Conservation (phyloP, 2,113 vertebrate species). For the Dicrurus megarhynchus region DNA sequence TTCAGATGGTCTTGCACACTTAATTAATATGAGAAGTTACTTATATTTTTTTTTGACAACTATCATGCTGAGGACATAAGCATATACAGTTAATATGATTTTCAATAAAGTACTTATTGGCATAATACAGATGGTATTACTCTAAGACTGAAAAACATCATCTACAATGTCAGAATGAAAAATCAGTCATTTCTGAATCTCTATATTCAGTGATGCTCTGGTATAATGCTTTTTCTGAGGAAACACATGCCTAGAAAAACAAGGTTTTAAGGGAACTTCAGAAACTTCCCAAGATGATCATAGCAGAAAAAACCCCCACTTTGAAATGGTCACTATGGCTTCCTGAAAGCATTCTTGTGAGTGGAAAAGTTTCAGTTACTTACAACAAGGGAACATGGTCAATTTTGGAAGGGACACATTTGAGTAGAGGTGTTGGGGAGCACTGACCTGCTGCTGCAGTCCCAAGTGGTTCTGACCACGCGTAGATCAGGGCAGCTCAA, state of each 20-base stretch:
- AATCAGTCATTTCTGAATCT: not conserved
- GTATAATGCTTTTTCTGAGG: not conserved
- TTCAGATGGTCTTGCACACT: not conserved
- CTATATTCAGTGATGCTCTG: not conserved
- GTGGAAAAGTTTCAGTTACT: not conserved
- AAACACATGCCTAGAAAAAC: not conserved
- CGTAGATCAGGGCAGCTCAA: not conserved
- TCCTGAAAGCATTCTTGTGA: not conserved
- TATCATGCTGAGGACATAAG: not conserved
- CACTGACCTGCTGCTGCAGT: not conserved
- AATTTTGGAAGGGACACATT: not conserved
- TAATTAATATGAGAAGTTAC: not conserved
- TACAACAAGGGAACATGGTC: not conserved
- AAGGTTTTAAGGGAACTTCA: not conserved
- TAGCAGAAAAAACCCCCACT: not conserved
- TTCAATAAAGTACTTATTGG: not conserved
- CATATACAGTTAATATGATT: not conserved
- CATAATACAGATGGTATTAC: not conserved
- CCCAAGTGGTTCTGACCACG: rapidly evolving
- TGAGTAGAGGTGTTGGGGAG: not conserved
- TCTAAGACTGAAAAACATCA: not conserved
- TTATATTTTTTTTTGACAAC: not conserved
- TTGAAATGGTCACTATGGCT: not conserved
- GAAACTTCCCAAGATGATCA: not conserved
- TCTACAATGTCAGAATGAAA: not conserved